A percentile compares a stretch with the other conserved stretches of the same genome.
Conservation (phyloP, 2,888 invertebrate species). For the Saturnia pavonia region DNA sequence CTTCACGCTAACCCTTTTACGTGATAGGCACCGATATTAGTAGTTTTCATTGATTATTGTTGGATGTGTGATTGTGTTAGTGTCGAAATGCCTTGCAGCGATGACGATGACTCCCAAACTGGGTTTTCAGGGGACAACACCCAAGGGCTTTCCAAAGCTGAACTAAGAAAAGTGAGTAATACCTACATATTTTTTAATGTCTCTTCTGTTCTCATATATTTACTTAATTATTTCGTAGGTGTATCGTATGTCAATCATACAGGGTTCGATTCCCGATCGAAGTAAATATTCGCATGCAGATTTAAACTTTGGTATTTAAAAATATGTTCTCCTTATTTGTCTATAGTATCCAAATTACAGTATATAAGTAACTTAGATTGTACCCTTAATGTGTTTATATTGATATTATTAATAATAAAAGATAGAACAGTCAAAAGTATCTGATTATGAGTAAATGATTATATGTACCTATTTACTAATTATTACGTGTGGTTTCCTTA, state of each 20-base stretch:
- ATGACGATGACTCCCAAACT: constrained; percentile 81
- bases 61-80: constrained; percentile 19
- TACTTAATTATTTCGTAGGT: neutral
- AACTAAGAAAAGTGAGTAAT: constrained; percentile 84
- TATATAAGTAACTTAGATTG: no score
- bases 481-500: neutral
- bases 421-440: no score
- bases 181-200: neutral
- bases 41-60: neutral
- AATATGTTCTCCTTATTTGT: neutral
- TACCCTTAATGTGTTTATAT: no score
- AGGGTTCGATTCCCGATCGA: neutral
- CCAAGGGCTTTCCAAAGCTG: constrained; percentile 85
- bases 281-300: neutral
- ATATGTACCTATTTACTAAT: no score
- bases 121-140: constrained; percentile 46
- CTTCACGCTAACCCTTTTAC: constrained; percentile 3
- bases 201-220: neutral
- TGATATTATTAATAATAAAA: no score
- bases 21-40: neutral
- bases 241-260: neutral
- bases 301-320: neutral
- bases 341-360: neutral
- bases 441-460: no score
- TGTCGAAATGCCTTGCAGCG: constrained; percentile 82